These are phyloP conservation scores for Bombus haemorrhoidalis DNA, from an alignment of 1,140 invertebrate genomes.

Conservation along the genomic window DNA sequence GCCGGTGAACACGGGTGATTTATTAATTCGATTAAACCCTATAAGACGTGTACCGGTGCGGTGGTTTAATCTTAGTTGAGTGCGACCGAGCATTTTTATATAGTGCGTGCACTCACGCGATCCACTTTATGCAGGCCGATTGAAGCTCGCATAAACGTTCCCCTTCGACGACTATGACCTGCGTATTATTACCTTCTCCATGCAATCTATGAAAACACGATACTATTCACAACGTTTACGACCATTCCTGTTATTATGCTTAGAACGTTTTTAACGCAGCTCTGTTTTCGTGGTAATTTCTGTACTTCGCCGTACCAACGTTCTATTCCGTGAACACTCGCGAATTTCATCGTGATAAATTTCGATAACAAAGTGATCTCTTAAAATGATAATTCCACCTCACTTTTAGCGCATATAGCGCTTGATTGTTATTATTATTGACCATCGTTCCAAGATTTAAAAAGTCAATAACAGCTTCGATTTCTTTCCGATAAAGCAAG, in stretches of 20 bases:
- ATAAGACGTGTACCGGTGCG: conserved; percentile 66
- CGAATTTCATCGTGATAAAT: not conserved
- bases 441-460: no score
- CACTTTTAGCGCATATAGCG: no score
- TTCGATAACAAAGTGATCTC: not conserved
- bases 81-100: conserved; percentile 73
- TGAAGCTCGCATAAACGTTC: conserved; percentile 57
- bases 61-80: conserved; percentile 74
- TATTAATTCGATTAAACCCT: conserved; percentile 78
- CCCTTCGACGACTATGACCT: conserved; percentile 41
- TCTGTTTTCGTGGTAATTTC: conserved; percentile 3
- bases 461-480: no score
- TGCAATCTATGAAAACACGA: conserved; percentile 30
- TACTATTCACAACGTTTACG: not conserved
- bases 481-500: no score
- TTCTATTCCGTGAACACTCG: not conserved
- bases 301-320: no score
- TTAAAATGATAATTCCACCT: not conserved
- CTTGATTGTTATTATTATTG: no score
- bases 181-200: conserved; percentile 27
- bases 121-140: conserved; percentile 60
- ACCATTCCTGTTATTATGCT: conserved; percentile 16
- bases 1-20: conserved; percentile 67
- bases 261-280: conserved; percentile 20
- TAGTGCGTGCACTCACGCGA: conserved; percentile 74